These are phyloP conservation scores for Adelphocoris suturalis DNA, from an alignment of 2,888 invertebrate genomes.

Conservation along the genomic window DNA sequence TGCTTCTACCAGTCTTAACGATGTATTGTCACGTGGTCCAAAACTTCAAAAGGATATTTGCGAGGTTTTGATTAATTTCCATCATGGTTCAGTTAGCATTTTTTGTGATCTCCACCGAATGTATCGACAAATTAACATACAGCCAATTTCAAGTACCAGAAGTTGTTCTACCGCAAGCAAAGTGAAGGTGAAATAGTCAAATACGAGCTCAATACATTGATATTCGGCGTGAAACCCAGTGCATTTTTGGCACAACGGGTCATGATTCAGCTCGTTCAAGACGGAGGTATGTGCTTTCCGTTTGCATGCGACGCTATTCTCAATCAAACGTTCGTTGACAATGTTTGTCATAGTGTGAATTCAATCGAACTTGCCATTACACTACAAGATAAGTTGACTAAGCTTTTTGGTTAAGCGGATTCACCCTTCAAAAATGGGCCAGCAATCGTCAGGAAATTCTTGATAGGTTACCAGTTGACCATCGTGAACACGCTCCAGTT, in stretches of 20 bases:
- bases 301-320: background rate
- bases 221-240: background rate
- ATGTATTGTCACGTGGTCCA: background rate
- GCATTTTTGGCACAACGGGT: background rate
- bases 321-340: background rate
- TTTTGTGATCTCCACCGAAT: background rate
- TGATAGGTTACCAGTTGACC: background rate
- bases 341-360: background rate
- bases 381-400: background rate
- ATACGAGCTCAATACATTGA: background rate
- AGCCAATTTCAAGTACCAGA: background rate
- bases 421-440: background rate
- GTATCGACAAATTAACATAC: background rate
- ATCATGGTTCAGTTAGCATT: background rate
- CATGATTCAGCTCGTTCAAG: no score
- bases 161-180: background rate
- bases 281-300: no score
- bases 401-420: background rate
- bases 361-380: background rate
- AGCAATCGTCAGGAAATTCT: background rate
- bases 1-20: background rate
- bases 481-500: background rate
- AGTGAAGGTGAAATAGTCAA: background rate
- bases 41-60: constrained; percentile 8
- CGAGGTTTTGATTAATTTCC: background rate